These are phyloP conservation scores for Norana najaformis DNA, from an alignment of 2,888 invertebrate species.

Conservation along the genomic window DNA sequence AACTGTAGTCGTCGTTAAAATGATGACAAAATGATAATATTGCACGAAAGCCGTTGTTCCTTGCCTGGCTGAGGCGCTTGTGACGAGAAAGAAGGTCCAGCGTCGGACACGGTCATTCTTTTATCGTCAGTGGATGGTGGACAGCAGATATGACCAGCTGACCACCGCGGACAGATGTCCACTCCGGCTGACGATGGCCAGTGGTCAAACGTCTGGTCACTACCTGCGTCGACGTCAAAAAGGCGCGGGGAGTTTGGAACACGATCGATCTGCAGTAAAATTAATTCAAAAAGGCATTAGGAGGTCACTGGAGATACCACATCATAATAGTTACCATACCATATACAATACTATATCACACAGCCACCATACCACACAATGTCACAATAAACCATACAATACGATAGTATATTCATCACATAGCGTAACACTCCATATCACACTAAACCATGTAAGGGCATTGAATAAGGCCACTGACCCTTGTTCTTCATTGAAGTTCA, in stretches of 20 bases:
- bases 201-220: not conserved
- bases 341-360: no score
- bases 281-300: not conserved
- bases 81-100: not conserved
- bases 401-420: no score
- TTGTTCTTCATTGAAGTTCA: no score
- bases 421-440: no score
- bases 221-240: not conserved
- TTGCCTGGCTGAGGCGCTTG: not conserved
- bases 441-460: no score
- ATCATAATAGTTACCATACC: no score
- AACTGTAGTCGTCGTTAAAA: no score
- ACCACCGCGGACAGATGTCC: slow-evolving; percentile 5
- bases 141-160: not conserved
- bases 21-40: no score
- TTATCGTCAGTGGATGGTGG: not conserved
- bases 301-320: no score
- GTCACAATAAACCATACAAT: no score
- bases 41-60: not conserved
- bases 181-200: not conserved
- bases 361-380: no score
- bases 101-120: not conserved
- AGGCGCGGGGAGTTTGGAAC: slow-evolving; percentile 17
- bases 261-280: not conserved
- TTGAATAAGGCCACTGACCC: no score